A percentile compares a stretch with the other conserved stretches of the same genome.
phyloP scores from a whole-genome alignment of 2,888 invertebrate genomes.

The Megalurothrips usitatus region DNA sequence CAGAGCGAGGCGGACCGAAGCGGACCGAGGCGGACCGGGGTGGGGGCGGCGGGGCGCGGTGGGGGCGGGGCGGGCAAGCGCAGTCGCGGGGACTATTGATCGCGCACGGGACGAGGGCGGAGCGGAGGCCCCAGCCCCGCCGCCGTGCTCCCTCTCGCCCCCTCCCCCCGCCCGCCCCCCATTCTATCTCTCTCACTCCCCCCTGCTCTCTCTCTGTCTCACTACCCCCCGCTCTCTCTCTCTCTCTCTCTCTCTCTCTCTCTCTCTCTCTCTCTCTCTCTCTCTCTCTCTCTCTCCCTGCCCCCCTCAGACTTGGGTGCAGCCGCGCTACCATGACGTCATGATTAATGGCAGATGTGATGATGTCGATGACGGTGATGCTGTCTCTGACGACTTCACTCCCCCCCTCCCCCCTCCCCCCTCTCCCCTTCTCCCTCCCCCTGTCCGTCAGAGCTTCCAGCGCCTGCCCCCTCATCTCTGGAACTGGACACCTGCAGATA shows the following conservation, averaged over 20 bases:
- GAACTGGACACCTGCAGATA: too few relatives aligned
- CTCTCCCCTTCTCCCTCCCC: background rate
- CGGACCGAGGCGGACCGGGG: too few relatives aligned
- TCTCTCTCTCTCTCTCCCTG: background rate
- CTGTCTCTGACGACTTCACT: constrained; percentile 21
- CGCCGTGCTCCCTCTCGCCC: background rate
- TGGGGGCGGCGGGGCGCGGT: too few relatives aligned
- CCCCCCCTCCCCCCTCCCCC: background rate
- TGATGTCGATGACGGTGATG: constrained; percentile 24
- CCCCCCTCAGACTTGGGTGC: background rate
- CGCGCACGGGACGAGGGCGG: background rate
- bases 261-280: background rate
- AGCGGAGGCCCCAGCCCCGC: background rate
- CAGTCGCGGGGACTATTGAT: constrained; percentile 37
- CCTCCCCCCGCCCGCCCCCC: background rate
- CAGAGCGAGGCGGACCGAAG: constrained; percentile 28
- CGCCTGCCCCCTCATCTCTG: too few relatives aligned
- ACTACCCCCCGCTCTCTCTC: background rate
- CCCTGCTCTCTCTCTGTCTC: background rate
- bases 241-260: background rate
- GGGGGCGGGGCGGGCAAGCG: constrained; percentile 39
- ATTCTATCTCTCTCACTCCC: background rate
- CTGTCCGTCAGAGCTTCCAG: too few relatives aligned
- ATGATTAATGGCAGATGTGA: constrained; percentile 18
- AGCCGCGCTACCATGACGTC: background rate